Evolutionary conservation across 1,140 invertebrate genomes (phyloP).

Genomic region (Halictus rubicundus): DNA sequence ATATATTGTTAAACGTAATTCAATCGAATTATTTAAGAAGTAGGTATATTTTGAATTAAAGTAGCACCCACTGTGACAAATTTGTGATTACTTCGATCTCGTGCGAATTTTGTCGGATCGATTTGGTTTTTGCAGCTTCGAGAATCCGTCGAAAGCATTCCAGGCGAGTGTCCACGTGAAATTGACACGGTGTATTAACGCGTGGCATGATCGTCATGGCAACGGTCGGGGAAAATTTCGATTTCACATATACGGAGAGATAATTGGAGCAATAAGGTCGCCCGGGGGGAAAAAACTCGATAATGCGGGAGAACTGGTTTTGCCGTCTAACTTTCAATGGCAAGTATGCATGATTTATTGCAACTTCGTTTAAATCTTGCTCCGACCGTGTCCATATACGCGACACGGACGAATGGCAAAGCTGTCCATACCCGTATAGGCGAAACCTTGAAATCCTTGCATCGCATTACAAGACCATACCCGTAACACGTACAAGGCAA

Average conservation of each 20-base stretch:
- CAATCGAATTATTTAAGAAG: no score
- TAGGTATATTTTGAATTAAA: no score
- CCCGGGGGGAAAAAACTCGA: neutral
- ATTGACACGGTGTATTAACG: no score
- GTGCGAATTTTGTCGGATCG: no score
- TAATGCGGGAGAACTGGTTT: constrained; percentile 31
- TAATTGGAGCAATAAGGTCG: constrained; percentile 25
- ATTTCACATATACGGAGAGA: constrained; percentile 8
- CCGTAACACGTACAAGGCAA: constrained; percentile 33
- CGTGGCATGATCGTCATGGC: no score
- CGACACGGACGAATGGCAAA: constrained; percentile 24
- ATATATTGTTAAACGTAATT: no score
- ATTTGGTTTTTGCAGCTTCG: no score
- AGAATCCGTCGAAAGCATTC: no score
- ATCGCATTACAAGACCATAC: constrained; percentile 34
- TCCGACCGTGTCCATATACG: constrained; percentile 4
- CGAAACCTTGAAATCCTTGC: constrained; percentile 48
- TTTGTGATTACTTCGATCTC: no score
- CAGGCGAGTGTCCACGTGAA: no score
- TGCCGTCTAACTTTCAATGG: constrained; percentile 35
- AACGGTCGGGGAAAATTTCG: neutral
- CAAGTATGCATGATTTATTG: constrained; percentile 42
- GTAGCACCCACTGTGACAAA: no score
- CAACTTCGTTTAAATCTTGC: constrained; percentile 35
- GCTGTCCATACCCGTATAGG: constrained; percentile 36